Evolutionary conservation across 2,888 invertebrate genomes (phyloP).

Genomic region (Caenorhabditis imperialis): DNA sequence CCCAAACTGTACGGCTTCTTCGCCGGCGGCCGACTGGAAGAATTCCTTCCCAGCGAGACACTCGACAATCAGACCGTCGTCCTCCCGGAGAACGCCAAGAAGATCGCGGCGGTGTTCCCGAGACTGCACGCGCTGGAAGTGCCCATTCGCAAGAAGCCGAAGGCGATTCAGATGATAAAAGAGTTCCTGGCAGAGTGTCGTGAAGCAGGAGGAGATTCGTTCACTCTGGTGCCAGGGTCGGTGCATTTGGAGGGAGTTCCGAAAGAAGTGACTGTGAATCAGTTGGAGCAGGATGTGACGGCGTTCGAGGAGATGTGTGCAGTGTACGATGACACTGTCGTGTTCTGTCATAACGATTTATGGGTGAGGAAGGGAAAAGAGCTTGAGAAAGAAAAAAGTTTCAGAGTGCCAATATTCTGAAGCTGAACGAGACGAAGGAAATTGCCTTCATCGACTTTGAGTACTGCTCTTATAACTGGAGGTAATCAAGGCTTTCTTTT

Average conservation of each 20-base stretch:
- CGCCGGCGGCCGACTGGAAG: slow-evolving; percentile 93
- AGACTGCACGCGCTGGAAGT: slow-evolving; percentile 25
- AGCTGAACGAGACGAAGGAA: slow-evolving; percentile 16
- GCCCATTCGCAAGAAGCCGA: slow-evolving; percentile 22
- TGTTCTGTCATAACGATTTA: slow-evolving; percentile 20
- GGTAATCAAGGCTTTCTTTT: background rate
- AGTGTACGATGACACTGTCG: slow-evolving; percentile 11
- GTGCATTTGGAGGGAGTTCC: slow-evolving; percentile 11
- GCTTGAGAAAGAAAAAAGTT: background rate
- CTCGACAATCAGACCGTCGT: slow-evolving; percentile 23
- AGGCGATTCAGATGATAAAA: slow-evolving; percentile 18
- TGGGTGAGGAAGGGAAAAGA: slow-evolving; percentile 3
- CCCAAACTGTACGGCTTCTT: slow-evolving; percentile 94
- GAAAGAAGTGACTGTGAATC: slow-evolving; percentile 7
- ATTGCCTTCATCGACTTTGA: slow-evolving; percentile 37
- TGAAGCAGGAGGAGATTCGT: background rate
- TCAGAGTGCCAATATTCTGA: slow-evolving; percentile 27
- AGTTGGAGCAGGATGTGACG: slow-evolving; percentile 7
- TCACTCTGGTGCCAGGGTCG: slow-evolving; percentile 11
- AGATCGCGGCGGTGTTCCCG: slow-evolving; percentile 16
- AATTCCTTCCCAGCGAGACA: slow-evolving; percentile 85
- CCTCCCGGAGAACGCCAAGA: slow-evolving; percentile 3
- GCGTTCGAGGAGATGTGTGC: slow-evolving; percentile 16
- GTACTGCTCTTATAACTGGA: slow-evolving; percentile 37
- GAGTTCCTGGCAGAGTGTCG: slow-evolving; percentile 22